phyloP scores from a whole-genome alignment of 2,888 invertebrate genomes.

The Mythimna vitellina region DNA sequence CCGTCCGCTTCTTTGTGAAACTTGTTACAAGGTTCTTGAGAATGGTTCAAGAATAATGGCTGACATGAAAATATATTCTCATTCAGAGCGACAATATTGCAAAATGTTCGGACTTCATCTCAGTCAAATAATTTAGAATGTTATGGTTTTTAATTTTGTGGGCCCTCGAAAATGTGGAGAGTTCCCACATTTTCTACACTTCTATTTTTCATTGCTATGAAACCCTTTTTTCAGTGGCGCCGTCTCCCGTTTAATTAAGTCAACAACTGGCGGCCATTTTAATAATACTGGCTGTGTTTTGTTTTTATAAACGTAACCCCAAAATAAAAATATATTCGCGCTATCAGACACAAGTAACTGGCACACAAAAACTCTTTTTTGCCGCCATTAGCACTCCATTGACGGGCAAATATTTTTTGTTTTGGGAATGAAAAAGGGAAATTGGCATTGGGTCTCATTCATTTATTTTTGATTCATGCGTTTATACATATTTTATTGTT shows the following conservation, averaged over 20 bases:
- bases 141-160: constrained; percentile 70
- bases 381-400: constrained; percentile 30
- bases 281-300: constrained; percentile 59
- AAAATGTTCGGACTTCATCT: constrained; percentile 49
- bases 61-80: constrained; percentile 61
- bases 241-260: constrained; percentile 76
- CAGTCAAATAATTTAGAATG: constrained; percentile 43
- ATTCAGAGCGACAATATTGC: constrained; percentile 50
- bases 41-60: constrained; percentile 48
- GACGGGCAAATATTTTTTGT: constrained; percentile 32
- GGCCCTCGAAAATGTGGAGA: constrained; percentile 61
- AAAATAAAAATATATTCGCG: constrained; percentile 36
- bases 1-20: constrained; percentile 50
- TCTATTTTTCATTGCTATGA: constrained; percentile 65
- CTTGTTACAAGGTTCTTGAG: constrained; percentile 55
- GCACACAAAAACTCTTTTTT: constrained; percentile 32
- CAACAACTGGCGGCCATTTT: constrained; percentile 70
- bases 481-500: constrained; percentile 18
- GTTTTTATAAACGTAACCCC: constrained; percentile 38
- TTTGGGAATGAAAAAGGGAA: constrained; percentile 27
- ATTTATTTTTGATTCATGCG: constrained; percentile 31
- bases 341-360: constrained; percentile 31
- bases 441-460: constrained; percentile 17
- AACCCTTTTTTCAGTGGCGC: constrained; percentile 73
- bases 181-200: constrained; percentile 50